These are phyloP conservation scores for Smutsia temminckii DNA, from an alignment of 2,797 vertebrate species.

Conservation along the genomic window DNA sequence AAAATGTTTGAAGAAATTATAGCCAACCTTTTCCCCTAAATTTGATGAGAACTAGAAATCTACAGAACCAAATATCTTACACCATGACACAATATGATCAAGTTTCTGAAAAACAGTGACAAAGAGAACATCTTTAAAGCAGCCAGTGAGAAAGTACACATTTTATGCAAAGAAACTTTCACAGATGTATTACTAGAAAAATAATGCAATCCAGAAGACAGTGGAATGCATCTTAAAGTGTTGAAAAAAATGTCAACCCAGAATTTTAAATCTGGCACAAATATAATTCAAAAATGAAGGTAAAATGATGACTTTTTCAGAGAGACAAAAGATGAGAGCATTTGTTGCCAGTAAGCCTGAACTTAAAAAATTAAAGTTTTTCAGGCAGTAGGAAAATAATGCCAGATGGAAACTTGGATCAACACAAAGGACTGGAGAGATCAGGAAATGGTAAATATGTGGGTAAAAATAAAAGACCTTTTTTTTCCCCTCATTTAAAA, in stretches of 20 bases:
- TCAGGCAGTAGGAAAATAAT: slow-evolving; percentile 19
- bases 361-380: slow-evolving; percentile 16
- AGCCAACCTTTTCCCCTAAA: background rate
- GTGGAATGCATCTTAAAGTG: slow-evolving; percentile 1
- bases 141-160: background rate
- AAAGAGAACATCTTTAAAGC: slow-evolving; percentile 14
- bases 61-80: background rate
- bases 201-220: background rate
- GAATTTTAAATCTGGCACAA: slow-evolving; percentile 32
- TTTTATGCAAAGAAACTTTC: slow-evolving; percentile 2
- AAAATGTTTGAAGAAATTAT: background rate
- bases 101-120: slow-evolving; percentile 36
- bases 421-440: slow-evolving; percentile 17
- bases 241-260: background rate
- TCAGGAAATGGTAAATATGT: background rate
- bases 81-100: background rate
- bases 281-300: slow-evolving; percentile 40
- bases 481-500: background rate
- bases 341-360: background rate
- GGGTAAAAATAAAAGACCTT: slow-evolving; percentile 22
- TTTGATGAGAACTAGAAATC: background rate
- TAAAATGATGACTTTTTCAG: slow-evolving; percentile 60
- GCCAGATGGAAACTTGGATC: slow-evolving; percentile 50
- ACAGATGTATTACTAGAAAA: slow-evolving; percentile 5
- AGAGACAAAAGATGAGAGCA: slow-evolving; percentile 44